Evolutionary conservation across 2,888 invertebrate genomes (phyloP).

Genomic region (Drosophila macrospina): DNA sequence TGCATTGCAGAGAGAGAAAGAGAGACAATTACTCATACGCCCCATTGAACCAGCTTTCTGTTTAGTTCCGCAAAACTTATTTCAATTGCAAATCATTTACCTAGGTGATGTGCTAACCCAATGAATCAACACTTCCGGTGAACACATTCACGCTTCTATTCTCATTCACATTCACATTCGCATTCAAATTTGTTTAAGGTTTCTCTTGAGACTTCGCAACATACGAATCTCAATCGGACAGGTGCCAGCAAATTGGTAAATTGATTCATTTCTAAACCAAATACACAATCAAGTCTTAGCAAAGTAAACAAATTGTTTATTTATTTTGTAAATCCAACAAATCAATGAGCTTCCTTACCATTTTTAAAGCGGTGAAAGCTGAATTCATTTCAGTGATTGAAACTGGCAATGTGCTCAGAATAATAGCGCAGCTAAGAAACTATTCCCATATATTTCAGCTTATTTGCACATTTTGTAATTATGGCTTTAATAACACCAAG

Average conservation of each 20-base stretch:
- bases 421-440: neutral
- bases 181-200: conserved; percentile 28
- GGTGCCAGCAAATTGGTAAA: conserved; percentile 49
- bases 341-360: neutral
- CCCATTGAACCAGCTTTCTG: conserved; percentile 30
- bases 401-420: neutral
- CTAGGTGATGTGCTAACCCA: conserved; percentile 15
- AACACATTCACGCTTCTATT: conserved; percentile 20
- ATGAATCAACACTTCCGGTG: conserved; percentile 59
- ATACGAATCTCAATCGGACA: conserved; percentile 19
- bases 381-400: neutral
- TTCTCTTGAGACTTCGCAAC: conserved; percentile 11
- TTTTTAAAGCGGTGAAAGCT: neutral
- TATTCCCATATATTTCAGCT: no score
- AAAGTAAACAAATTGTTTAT: conserved; percentile 45
- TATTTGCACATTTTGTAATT: no score
- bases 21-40: conserved; percentile 66
- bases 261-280: conserved; percentile 47
- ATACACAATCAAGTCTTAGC: conserved; percentile 28
- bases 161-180: neutral
- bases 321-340: conserved; percentile 12
- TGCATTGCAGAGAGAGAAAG: conserved; percentile 38
- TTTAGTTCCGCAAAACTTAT: conserved; percentile 57
- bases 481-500: no score
- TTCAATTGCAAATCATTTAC: conserved; percentile 42